Conservation (phyloP, 2,113 vertebrate genomes). For the Empidonax alnorum region DNA sequence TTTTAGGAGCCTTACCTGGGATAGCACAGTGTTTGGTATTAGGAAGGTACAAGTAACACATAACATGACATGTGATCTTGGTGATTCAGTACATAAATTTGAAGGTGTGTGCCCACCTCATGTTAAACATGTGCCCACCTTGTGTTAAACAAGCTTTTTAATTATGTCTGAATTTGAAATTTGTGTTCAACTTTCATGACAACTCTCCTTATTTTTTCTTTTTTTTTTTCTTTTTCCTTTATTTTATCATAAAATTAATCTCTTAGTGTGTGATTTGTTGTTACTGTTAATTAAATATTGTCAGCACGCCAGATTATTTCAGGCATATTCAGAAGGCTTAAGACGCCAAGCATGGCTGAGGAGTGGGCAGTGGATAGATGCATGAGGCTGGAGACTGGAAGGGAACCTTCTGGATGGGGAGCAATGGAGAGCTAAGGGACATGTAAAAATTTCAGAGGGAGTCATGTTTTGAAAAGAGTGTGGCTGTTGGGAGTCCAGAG, state of each 20-base stretch:
- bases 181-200: neutral
- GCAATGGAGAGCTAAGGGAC: neutral
- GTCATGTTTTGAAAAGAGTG: neutral
- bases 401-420: neutral
- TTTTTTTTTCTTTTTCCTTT: neutral
- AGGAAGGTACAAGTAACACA: neutral
- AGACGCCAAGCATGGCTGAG: neutral
- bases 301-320: neutral
- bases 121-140: neutral
- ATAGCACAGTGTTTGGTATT: neutral
- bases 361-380: neutral
- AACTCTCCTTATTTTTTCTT: neutral
- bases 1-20: neutral
- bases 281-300: neutral
- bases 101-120: neutral
- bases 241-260: neutral
- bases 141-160: neutral
- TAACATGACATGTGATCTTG: neutral
- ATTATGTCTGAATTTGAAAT: neutral
- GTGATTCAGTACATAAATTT: neutral
- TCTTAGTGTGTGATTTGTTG: neutral
- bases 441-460: neutral
- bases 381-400: neutral
- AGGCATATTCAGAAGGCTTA: neutral
- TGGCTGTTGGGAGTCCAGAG: neutral